These are phyloP conservation scores for Echeneis naucrates DNA, from an alignment of 2,797 vertebrate species.

Conservation along the genomic window DNA sequence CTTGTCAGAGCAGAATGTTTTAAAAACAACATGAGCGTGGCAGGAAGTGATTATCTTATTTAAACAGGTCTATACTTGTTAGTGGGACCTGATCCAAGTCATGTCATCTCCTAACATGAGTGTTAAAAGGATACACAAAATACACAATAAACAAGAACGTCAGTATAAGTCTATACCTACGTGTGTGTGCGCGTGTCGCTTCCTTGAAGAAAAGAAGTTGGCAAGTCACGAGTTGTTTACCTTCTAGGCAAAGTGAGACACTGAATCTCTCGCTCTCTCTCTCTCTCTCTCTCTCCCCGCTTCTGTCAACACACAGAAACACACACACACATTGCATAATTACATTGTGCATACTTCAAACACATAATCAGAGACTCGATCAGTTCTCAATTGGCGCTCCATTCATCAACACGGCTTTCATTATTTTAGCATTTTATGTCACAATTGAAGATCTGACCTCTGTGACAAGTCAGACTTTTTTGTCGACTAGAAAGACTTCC, in stretches of 20 bases:
- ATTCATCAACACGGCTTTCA: background rate
- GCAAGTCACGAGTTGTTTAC: slow-evolving; percentile 72
- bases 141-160: slow-evolving; percentile 23
- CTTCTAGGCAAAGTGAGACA: slow-evolving; percentile 52
- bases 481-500: too few relatives aligned
- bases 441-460: background rate
- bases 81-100: slow-evolving; percentile 17
- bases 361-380: slow-evolving; percentile 16
- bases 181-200: slow-evolving; percentile 11
- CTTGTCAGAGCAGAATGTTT: background rate
- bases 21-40: background rate
- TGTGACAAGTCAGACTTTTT: too few relatives aligned
- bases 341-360: slow-evolving; percentile 20
- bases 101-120: slow-evolving; percentile 18
- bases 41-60: background rate
- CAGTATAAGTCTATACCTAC: slow-evolving; percentile 40
- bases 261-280: slow-evolving; percentile 23
- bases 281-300: slow-evolving; percentile 9
- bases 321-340: slow-evolving; percentile 38
- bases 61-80: background rate
- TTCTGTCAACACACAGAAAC: slow-evolving; percentile 21
- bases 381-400: background rate
- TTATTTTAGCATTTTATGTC: background rate
- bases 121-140: slow-evolving; percentile 43
- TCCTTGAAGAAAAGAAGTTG: slow-evolving; percentile 32